Base-by-base conservation (phyloP, 2,113 vertebrate genomes). In the Myotis lucifugus region DNA sequence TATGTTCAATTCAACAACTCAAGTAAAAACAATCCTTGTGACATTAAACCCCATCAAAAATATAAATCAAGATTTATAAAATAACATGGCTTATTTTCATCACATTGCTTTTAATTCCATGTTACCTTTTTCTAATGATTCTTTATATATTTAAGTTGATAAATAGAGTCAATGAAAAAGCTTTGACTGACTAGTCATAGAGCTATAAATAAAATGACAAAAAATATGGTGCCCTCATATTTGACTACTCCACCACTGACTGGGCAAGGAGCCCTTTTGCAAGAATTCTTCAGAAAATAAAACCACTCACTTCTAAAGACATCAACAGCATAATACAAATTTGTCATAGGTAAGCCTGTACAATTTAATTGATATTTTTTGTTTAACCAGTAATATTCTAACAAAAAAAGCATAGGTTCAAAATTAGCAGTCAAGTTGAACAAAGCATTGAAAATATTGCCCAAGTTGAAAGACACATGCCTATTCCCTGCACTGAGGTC, bases 221-320 rank as follows among this genome's bases (percentile, higher is more conserved):
- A 64, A 93, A 95, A 91, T 48, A 40, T 15, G 19, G 6, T 73
- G 17, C 12, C 54, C 8, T 85, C n/a, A 7, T 14, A 66, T 23
- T 40, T 61, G 13, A 42, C 61, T 73, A 37, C 8, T 15, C 7
- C 42, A 94, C 46, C 37, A 88, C 40, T 88, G 66, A 87, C 46
- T 88, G 73, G 48, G 40, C 54, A 93, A 32, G 8, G 87, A 91
- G 25, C 25, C 50, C 90, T 79, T 95, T 97, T 98, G 78, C 84
- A 74, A 92, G 50, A 86, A 88, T 42, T 85, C 40, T 48, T 95
- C 73, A 77, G 95, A 92, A 97, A 93, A 34, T n/a, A 97, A 87
- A 50, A 97, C 37, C 21, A 50, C 14, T 66, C 17, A 52, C 0
- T 1, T 96, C 93, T 76, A 90, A 97, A 94, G 84, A 90, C 27